Evolutionary conservation across 2,113 vertebrate genomes (phyloP).

Genomic region (Mohoua ochrocephala): DNA sequence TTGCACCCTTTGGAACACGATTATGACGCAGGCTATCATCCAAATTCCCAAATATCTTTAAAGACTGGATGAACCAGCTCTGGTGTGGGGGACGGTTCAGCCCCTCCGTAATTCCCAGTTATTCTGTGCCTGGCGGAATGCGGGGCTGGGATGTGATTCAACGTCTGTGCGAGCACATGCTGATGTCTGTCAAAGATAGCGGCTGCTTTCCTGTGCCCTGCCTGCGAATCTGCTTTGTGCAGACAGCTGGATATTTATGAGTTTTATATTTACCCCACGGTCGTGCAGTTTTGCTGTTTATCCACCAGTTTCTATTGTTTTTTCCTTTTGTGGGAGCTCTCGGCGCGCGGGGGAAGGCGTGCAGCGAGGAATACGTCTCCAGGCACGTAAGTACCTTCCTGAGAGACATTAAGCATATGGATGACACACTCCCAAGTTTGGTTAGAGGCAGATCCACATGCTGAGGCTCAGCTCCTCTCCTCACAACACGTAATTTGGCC

Average conservation of each 20-base stretch:
- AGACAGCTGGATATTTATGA: conserved; percentile 82
- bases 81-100: neutral
- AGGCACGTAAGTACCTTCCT: neutral
- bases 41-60: neutral
- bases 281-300: neutral
- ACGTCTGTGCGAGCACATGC: conserved; percentile 54
- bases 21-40: neutral
- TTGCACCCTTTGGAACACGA: neutral
- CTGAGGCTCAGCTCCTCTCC: neutral
- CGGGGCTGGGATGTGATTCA: neutral
- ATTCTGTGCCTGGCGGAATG: neutral
- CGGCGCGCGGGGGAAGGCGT: fast-evolving
- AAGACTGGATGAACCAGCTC: neutral
- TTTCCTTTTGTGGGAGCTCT: neutral
- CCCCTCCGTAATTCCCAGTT: neutral
- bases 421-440: conserved; percentile 45
- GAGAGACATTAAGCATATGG: conserved; percentile 3
- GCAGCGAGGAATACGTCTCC: neutral
- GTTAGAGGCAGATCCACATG: neutral
- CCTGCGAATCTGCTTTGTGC: neutral
- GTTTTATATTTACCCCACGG: conserved; percentile 59
- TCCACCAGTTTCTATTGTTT: neutral
- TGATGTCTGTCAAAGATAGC: conserved; percentile 68
- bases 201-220: neutral
- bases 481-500: neutral